Conservation (phyloP, 2,888 invertebrate genomes). For the Diploptera punctata region DNA sequence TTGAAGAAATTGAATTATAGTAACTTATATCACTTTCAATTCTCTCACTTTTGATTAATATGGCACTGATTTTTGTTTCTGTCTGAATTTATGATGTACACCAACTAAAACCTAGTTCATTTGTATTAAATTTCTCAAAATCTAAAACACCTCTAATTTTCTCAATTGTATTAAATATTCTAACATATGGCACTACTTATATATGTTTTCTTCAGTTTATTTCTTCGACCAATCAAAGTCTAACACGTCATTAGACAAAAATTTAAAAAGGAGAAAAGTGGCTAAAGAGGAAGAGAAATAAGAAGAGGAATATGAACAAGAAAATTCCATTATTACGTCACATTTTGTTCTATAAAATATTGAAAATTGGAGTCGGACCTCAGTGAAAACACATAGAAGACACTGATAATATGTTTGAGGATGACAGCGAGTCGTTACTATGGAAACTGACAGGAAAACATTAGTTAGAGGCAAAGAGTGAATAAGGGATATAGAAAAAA, state of each 20-base stretch:
- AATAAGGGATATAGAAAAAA: not conserved
- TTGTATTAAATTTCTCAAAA: not conserved
- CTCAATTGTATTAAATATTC: not conserved
- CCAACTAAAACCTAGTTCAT: not conserved
- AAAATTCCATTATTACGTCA: not conserved
- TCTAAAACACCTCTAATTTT: not conserved
- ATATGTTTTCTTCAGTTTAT: not conserved
- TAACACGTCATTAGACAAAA: not conserved
- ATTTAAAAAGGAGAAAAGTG: not conserved
- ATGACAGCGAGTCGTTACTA: too few species aligned
- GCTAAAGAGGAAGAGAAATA: too few species aligned
- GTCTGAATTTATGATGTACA: not conserved
- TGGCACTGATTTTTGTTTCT: not conserved
- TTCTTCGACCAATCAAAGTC: not conserved
- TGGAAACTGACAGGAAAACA: too few species aligned
- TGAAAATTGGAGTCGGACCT: too few species aligned
- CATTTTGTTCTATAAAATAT: not conserved
- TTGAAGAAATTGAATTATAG: too few species aligned
- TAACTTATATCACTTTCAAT: too few species aligned
- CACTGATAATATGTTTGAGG: too few species aligned
- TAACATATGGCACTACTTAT: not conserved
- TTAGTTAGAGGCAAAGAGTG: not conserved
- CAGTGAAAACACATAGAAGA: too few species aligned
- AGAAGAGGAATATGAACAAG: not conserved
- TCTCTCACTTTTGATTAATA: too few species aligned